Base-by-base conservation (phyloP, 2,888 invertebrate species). In the Scaptomyza cyrtandrae region DNA sequence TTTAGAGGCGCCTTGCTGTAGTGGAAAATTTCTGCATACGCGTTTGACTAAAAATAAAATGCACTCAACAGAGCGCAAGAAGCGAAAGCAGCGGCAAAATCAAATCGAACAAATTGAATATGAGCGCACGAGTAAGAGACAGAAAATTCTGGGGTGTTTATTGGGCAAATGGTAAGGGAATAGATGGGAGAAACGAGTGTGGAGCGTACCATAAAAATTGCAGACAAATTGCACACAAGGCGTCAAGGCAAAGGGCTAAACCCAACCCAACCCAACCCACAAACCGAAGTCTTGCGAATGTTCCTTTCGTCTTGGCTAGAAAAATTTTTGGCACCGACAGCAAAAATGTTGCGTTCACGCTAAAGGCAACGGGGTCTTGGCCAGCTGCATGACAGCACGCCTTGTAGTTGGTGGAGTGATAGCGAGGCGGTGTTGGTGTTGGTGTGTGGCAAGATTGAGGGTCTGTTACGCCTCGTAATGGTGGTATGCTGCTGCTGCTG, bases 201-300 rank as follows among this genome's bases (percentile, higher is more conserved):
- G 31, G 31, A 33, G 33, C 7, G 44, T 44, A 67, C 68, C 70
- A 80, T 85, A 86, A 86, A 81, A 86, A 85, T 72, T 65, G 73
- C 85, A 86, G 83, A 86, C 86, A 86, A 86, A 86, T 86, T 85
- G 86, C 86, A 82, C 86, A 75, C 79, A 73, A 73, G 85, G 76
- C 78, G 71, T 79, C 72, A 77, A 75, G 74, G 45, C 71, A 62
- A 62, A 52, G 50, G 27, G 31, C 16, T 11, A 43, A 27, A 41
- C 55, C 19, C 19, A 52, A 35, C 2, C 19, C 31, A 54, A 24
- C 24, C 24, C 24, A 24, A 19, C n/a, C n/a, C n/a, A 1, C 27
- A 27, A 24, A 49, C 44, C 44, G 46, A 46, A 46, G 35, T 41
- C 37, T 19, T 43, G 62, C 57, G 48, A 58, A 55, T 35, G 19